Percentiles rank a stretch among this genome's conserved stretches.
These are phyloP conservation scores for Synanthedon formicaeformis DNA, from an alignment of 2,888 invertebrate species.

Conservation along the genomic window DNA sequence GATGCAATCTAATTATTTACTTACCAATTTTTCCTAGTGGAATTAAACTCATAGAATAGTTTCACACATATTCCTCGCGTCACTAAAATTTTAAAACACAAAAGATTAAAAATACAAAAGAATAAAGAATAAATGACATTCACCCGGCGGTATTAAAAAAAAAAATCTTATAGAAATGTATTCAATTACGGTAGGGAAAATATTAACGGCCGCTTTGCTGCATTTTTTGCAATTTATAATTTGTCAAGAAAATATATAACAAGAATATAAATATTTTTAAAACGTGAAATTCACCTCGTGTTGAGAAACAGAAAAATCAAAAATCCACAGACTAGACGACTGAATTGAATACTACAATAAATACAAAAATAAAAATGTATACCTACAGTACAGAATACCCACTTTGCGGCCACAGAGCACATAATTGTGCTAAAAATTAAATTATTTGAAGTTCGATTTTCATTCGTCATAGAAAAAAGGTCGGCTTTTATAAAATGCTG, in stretches of 20 bases:
- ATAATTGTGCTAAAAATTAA: too few relatives aligned
- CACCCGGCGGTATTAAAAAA: neutral
- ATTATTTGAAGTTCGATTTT: too few relatives aligned
- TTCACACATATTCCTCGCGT: constrained; percentile 19
- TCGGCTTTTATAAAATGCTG: too few relatives aligned
- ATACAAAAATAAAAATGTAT: too few relatives aligned
- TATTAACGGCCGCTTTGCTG: too few relatives aligned
- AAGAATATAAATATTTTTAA: neutral
- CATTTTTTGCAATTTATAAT: too few relatives aligned
- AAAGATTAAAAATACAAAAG: neutral
- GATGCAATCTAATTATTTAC: constrained; percentile 8
- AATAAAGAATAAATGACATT: neutral
- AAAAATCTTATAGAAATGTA: neutral
- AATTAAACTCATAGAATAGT: constrained; percentile 30
- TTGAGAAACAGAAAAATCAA: constrained; percentile 13
- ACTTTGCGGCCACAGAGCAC: too few relatives aligned
- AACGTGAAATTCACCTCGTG: constrained; percentile 31
- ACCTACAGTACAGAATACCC: too few relatives aligned
- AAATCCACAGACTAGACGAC: constrained; percentile 7
- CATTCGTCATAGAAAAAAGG: too few relatives aligned
- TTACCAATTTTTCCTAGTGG: constrained; percentile 31
- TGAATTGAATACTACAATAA: too few relatives aligned
- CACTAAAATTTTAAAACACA: constrained; percentile 15
- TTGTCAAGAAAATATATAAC: too few relatives aligned
- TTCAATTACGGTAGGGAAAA: too few relatives aligned